phyloP scores from a whole-genome alignment of 2,888 invertebrate genomes.

The Furcula furcula region DNA sequence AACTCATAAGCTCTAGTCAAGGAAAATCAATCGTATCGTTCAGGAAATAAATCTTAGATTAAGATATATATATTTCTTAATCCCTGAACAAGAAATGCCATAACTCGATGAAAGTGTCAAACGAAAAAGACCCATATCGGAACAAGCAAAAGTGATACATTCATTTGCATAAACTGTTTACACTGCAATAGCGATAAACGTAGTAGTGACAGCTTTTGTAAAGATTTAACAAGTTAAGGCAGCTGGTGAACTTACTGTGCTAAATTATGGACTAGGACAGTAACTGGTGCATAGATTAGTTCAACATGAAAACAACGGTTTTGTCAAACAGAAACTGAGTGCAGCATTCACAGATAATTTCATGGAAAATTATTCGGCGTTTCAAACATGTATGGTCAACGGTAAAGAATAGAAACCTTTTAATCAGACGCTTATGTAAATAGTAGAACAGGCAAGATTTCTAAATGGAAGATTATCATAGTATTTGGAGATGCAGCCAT shows the following conservation, averaged over 20 bases:
- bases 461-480: constrained; percentile 4
- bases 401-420: constrained; percentile 5
- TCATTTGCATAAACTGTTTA: constrained; percentile 4
- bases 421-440: constrained; percentile 4
- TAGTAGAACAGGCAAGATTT: background rate
- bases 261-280: constrained; percentile 29
- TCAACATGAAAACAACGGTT: constrained; percentile 24
- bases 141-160: constrained; percentile 9
- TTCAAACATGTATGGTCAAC: constrained; percentile 1
- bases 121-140: constrained; percentile 15
- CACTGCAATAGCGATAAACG: constrained; percentile 3
- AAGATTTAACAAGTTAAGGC: constrained; percentile 3
- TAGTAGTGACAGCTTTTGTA: constrained; percentile 3
- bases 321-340: constrained; percentile 18
- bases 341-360: constrained; percentile 4
- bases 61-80: background rate
- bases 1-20: constrained; percentile 4
- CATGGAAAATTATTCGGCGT: constrained; percentile 14
- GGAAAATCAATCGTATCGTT: background rate
- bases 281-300: constrained; percentile 34
- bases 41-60: constrained; percentile 3
- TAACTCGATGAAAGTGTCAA: constrained; percentile 7
- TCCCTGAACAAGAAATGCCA: constrained; percentile 4
- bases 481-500: background rate
- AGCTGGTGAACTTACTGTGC: constrained; percentile 31